These are phyloP conservation scores for Pristionchus entomophagus DNA, from an alignment of 2,888 invertebrate genomes.

Conservation along the genomic window DNA sequence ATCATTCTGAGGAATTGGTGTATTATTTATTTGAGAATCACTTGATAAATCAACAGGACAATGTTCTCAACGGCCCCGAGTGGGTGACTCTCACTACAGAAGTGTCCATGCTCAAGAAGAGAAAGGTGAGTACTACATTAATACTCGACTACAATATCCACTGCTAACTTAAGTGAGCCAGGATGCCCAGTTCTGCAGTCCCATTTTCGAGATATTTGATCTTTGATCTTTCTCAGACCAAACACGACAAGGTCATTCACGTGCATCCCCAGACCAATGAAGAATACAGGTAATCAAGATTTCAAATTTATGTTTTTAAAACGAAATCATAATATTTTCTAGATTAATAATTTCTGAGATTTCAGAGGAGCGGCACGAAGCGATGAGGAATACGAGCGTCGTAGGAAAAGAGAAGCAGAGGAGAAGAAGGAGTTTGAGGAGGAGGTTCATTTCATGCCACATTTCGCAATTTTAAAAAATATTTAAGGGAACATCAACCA, in stretches of 20 bases:
- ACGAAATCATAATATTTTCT: background rate
- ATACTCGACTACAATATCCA: too few species aligned
- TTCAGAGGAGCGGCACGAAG: slow-evolving; percentile 4
- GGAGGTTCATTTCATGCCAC: too few species aligned
- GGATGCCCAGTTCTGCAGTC: background rate
- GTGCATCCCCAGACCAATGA: background rate
- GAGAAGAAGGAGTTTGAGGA: background rate
- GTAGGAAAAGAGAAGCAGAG: background rate
- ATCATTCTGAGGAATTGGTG: too few species aligned
- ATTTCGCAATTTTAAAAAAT: too few species aligned
- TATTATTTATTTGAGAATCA: too few species aligned
- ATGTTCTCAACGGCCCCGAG: slow-evolving; percentile 28
- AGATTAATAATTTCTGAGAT: background rate
- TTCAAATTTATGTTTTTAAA: background rate
- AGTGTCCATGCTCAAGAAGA: slow-evolving; percentile 32
- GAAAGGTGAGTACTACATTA: slow-evolving; percentile 21
- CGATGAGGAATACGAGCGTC: background rate
- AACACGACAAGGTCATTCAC: slow-evolving; percentile 38
- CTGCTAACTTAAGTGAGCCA: background rate
- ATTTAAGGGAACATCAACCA: too few species aligned
- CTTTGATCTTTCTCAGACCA: slow-evolving; percentile 19
- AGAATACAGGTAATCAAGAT: background rate
- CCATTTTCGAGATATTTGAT: background rate
- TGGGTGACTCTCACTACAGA: slow-evolving; percentile 45
- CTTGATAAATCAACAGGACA: background rate